Conservation (phyloP, 2,888 invertebrate species). For the Cacoxenus indagator region DNA sequence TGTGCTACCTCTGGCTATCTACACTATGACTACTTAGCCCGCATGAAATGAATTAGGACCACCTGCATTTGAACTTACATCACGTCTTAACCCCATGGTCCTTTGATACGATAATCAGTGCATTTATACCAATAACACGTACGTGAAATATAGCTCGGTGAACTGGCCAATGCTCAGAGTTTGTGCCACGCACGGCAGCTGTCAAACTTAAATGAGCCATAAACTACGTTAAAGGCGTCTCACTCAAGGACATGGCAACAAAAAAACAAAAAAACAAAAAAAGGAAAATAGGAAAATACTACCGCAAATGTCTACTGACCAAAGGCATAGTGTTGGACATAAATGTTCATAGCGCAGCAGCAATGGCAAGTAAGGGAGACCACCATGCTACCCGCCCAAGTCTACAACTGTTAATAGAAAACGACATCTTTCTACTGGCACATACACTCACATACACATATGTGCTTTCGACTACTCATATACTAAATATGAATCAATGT, state of each 20-base stretch:
- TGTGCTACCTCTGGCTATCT: too few relatives aligned
- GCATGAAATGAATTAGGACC: neutral
- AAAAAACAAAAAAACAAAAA: neutral
- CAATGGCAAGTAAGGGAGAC: conserved; percentile 15
- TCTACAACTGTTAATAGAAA: conserved; percentile 37
- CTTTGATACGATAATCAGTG: conserved; percentile 52
- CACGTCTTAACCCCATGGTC: conserved; percentile 50
- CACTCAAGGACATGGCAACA: neutral
- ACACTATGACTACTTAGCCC: too few relatives aligned
- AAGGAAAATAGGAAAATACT: too few relatives aligned
- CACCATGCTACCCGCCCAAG: conserved; percentile 13
- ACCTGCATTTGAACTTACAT: conserved; percentile 18
- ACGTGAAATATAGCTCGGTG: conserved; percentile 27
- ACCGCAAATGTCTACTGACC: neutral
- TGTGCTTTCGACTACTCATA: conserved; percentile 10
- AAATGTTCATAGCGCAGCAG: neutral
- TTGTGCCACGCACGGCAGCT: conserved; percentile 13
- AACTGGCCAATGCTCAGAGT: too few relatives aligned
- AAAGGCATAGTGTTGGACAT: neutral
- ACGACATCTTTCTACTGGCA: conserved; percentile 17
- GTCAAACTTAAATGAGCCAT: conserved; percentile 20
- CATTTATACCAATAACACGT: conserved; percentile 51
- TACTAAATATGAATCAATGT: conserved; percentile 66
- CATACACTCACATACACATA: conserved; percentile 2
- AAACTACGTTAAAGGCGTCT: conserved; percentile 28